These are phyloP conservation scores for Fundulus diaphanus DNA, from an alignment of 2,797 vertebrate genomes.

Conservation along the genomic window DNA sequence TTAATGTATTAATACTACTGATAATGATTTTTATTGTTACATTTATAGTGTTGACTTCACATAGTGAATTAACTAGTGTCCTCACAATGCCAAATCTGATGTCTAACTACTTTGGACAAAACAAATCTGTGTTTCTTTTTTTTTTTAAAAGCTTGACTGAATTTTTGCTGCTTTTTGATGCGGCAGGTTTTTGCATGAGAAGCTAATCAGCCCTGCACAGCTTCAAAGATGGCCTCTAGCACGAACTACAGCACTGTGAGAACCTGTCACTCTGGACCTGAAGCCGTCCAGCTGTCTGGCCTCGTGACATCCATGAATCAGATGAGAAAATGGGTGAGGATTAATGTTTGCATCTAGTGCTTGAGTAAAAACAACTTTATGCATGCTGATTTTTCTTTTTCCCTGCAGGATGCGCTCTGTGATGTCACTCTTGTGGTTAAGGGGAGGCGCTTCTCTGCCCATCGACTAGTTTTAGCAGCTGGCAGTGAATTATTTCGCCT, in stretches of 20 bases:
- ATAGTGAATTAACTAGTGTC: no score
- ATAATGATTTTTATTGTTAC: no score
- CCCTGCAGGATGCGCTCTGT: constrained; percentile 87
- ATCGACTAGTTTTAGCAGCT: constrained; percentile 92
- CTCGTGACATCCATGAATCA: constrained; percentile 94
- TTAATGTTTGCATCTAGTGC: not conserved
- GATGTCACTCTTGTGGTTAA: constrained; percentile 94
- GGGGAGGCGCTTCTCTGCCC: constrained; percentile 91
- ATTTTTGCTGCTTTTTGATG: not conserved
- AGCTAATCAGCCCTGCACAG: not conserved
- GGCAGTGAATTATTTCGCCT: constrained; percentile 96
- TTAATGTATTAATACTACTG: no score
- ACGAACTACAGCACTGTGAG: constrained; percentile 91
- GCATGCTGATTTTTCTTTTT: not conserved
- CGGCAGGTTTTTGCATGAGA: not conserved
- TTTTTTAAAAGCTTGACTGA: not conserved
- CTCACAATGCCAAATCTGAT: no score
- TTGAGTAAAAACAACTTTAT: not conserved
- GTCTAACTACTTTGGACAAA: not conserved
- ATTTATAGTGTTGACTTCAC: no score
- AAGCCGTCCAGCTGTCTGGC: constrained; percentile 87
- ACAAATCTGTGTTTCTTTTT: no score
- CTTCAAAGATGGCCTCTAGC: constrained; percentile 79
- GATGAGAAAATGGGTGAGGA: constrained; percentile 89
- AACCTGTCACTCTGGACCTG: constrained; percentile 77